These are phyloP conservation scores for Nasalis larvatus DNA, from an alignment of 2,113 vertebrate genomes.

Conservation along the genomic window DNA sequence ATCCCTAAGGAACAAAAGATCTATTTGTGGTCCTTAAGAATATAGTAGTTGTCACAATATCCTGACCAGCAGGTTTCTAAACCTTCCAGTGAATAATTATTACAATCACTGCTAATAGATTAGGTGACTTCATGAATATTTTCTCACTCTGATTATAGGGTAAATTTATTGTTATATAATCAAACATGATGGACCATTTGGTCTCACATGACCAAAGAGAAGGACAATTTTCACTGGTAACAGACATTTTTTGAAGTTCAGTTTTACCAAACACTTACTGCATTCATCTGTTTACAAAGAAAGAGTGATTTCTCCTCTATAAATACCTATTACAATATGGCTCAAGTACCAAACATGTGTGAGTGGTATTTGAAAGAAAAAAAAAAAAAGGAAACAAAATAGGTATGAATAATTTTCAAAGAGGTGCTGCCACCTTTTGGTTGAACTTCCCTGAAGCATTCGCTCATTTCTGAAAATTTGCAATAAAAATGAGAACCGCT, in stretches of 20 bases:
- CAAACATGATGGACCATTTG: background rate
- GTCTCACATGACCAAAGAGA: background rate
- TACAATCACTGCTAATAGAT: background rate
- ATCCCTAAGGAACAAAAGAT: background rate
- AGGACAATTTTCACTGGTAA: background rate
- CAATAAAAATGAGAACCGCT: fast-evolving
- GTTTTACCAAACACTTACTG: background rate
- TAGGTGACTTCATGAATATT: background rate
- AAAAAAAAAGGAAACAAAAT: background rate
- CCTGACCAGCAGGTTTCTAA: background rate
- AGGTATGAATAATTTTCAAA: conserved; percentile 70
- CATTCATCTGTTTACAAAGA: background rate
- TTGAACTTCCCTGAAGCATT: background rate
- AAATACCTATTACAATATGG: background rate
- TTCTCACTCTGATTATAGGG: background rate
- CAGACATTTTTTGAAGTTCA: background rate
- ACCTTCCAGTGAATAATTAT: background rate
- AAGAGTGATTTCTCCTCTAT: background rate
- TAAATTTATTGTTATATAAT: background rate
- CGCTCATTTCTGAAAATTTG: background rate
- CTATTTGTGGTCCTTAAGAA: background rate
- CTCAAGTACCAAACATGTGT: background rate
- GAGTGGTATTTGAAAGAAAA: background rate
- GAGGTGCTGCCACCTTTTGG: conserved; percentile 84
- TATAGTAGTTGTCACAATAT: background rate